Percentiles rank a stretch among this genome's conserved stretches.
These are phyloP conservation scores for Gymnocypris eckloni DNA, from an alignment of 2,797 vertebrate species.

Conservation along the genomic window DNA sequence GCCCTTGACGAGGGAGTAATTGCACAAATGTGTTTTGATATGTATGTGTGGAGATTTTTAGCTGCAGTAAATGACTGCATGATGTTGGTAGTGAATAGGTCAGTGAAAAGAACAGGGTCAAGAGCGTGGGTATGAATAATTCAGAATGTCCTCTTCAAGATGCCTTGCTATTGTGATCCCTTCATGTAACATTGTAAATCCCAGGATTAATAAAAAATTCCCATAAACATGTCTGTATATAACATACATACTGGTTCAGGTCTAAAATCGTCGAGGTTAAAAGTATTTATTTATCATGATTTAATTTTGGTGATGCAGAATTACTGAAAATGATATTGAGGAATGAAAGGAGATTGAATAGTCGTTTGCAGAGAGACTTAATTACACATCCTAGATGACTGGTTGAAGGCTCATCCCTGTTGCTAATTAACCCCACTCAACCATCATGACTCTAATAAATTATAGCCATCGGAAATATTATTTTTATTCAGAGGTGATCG, in stretches of 20 bases:
- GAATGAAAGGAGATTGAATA: constrained; percentile 37
- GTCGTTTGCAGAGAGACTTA: constrained; percentile 62
- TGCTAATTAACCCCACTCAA: constrained; percentile 82
- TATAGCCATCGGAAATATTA: constrained; percentile 81
- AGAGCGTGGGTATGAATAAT: constrained; percentile 45
- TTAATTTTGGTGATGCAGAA: constrained; percentile 21
- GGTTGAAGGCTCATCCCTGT: constrained; percentile 73
- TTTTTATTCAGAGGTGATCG: constrained; percentile 67
- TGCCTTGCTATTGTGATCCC: neutral
- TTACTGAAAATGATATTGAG: neutral
- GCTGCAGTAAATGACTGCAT: constrained; percentile 40
- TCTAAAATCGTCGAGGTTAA: neutral
- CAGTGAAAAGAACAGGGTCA: constrained; percentile 34
- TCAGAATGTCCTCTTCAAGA: constrained; percentile 26
- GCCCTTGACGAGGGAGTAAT: constrained; percentile 51
- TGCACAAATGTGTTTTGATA: constrained; percentile 54
- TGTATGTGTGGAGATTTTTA: constrained; percentile 43
- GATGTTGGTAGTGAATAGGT: constrained; percentile 42
- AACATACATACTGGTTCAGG: neutral
- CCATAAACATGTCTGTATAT: neutral
- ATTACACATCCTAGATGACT: constrained; percentile 63
- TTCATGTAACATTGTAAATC: neutral
- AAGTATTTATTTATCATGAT: neutral
- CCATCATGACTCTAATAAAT: constrained; percentile 76
- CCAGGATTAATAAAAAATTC: neutral